A percentile compares a stretch with the other conserved stretches of the same genome.
These are phyloP conservation scores for Thaumatotibia leucotreta DNA, from an alignment of 1,140 invertebrate species.

Conservation along the genomic window DNA sequence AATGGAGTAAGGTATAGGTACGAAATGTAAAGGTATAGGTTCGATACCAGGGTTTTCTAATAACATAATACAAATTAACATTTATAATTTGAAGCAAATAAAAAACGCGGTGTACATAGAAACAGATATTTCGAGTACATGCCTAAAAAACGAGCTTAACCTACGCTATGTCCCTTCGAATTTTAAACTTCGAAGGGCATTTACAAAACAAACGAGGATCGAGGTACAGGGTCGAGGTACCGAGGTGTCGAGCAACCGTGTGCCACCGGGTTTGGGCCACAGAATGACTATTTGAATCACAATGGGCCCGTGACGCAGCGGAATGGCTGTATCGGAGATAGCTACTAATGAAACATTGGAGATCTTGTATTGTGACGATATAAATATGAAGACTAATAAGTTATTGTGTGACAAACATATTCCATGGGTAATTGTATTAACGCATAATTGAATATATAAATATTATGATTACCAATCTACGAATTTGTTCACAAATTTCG, in stretches of 20 bases:
- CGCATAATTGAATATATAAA: not conserved
- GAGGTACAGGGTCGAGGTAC: slow-evolving; percentile 13
- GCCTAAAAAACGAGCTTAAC: not conserved
- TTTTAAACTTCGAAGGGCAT: not conserved
- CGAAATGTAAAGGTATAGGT: no score
- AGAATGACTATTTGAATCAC: slow-evolving; percentile 70
- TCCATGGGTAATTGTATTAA: not conserved
- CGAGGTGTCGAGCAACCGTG: slow-evolving; percentile 59
- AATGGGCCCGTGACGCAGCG: slow-evolving; percentile 60
- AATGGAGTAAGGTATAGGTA: no score
- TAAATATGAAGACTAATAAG: not conserved
- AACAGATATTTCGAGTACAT: no score
- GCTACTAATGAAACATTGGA: slow-evolving; percentile 30
- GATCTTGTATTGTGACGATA: slow-evolving; percentile 12
- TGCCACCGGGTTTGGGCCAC: slow-evolving; percentile 59
- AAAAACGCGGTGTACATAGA: no score
- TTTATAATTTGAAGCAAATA: no score
- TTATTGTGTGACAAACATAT: not conserved
- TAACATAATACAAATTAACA: no score
- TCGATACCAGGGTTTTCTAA: no score
- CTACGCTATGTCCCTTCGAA: not conserved
- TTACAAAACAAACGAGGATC: not conserved
- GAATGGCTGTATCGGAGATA: slow-evolving; percentile 39
- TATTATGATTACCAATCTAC: not conserved
- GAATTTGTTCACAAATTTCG: no score